Evolutionary conservation across 2,797 vertebrate species (phyloP).

Genomic region (Staurois parvus): DNA sequence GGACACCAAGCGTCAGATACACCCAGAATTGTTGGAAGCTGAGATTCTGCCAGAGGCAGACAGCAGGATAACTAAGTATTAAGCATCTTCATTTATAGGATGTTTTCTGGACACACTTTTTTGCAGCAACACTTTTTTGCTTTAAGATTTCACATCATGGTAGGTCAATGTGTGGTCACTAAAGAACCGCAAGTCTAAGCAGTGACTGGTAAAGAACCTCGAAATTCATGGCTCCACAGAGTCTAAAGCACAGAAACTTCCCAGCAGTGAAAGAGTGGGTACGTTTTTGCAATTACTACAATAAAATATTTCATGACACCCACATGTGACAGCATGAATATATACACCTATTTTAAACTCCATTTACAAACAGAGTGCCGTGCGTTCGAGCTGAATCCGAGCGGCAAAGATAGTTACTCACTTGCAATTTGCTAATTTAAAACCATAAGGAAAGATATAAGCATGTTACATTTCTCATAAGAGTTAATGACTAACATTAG

Average conservation of each 20-base stretch:
- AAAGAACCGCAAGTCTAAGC: background rate
- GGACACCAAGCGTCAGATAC: too few species aligned
- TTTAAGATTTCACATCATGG: too few species aligned
- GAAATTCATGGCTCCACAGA: background rate
- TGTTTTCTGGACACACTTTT: too few species aligned
- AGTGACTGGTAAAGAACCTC: background rate
- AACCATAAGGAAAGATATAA: constrained; percentile 40
- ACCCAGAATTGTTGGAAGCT: too few species aligned
- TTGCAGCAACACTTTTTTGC: too few species aligned
- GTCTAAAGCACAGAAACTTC: background rate
- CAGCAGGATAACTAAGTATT: too few species aligned
- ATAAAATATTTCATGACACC: constrained; percentile 47
- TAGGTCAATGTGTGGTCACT: background rate
- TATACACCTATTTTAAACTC: constrained; percentile 54
- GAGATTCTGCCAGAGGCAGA: too few species aligned
- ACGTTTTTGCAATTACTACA: constrained; percentile 33
- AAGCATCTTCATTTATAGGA: too few species aligned
- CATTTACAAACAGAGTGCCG: constrained; percentile 51
- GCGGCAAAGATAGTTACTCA: constrained; percentile 33
- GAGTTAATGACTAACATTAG: constrained; percentile 63
- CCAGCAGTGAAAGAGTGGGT: constrained; percentile 42
- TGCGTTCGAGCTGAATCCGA: constrained; percentile 18
- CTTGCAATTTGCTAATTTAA: constrained; percentile 17
- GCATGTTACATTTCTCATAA: constrained; percentile 60
- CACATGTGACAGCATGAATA: constrained; percentile 46